A percentile compares a stretch with the other conserved stretches of the same genome.
Conservation (phyloP, 2,797 vertebrate genomes). For the Gadopsis bispinosus region DNA sequence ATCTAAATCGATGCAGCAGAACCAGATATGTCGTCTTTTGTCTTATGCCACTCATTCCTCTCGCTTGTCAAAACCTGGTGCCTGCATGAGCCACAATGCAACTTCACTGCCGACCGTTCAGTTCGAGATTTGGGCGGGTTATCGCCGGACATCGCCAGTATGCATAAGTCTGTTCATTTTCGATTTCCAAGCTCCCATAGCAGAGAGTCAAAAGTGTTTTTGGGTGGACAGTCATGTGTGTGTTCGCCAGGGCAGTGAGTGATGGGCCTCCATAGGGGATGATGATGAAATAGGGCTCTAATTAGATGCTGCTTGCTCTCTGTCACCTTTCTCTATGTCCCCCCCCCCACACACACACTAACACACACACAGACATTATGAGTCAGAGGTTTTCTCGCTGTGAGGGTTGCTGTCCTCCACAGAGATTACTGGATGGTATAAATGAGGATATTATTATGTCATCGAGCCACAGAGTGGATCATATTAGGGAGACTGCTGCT, state of each 20-base stretch:
- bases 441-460: conserved; percentile 42
- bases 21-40: background rate
- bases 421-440: conserved; percentile 33
- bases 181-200: background rate
- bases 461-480: conserved; percentile 15
- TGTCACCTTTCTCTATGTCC: conserved; percentile 2
- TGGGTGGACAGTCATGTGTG: conserved; percentile 16
- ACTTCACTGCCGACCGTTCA: too few species aligned
- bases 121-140: too few species aligned
- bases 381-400: conserved; percentile 16
- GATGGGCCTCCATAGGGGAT: conserved; percentile 28
- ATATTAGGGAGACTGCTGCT: conserved; percentile 22
- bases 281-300: conserved; percentile 54
- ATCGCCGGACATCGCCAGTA: too few species aligned
- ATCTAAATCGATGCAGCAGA: too few species aligned
- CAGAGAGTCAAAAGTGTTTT: conserved; percentile 5
- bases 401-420: conserved; percentile 11
- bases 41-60: background rate
- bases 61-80: background rate
- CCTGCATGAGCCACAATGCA: too few species aligned
- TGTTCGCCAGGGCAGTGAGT: conserved; percentile 26
- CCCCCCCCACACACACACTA: background rate
- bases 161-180: too few species aligned
- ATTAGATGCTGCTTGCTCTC: conserved; percentile 34
- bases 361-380: background rate